Conservation (phyloP, 2,888 invertebrate species). For the Zaprionus bogoriensis region DNA sequence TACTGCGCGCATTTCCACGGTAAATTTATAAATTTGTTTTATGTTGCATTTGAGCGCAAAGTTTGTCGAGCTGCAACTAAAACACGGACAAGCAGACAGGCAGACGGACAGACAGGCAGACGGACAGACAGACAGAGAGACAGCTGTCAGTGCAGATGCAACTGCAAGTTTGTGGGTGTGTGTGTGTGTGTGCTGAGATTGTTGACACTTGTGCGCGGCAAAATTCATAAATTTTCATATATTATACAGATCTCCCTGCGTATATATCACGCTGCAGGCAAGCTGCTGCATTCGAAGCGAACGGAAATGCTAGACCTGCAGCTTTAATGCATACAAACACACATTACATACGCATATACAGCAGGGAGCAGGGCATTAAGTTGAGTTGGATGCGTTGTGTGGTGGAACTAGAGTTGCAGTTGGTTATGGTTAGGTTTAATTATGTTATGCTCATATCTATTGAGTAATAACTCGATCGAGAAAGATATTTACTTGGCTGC, state of each 20-base stretch:
- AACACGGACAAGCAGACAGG: not conserved
- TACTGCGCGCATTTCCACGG: not conserved
- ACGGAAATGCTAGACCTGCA: too few species aligned
- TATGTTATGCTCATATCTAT: too few species aligned
- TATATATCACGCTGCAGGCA: not conserved
- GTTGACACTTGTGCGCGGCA: constrained; percentile 23
- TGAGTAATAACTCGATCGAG: too few species aligned
- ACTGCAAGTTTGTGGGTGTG: not conserved
- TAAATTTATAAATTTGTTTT: constrained; percentile 36
- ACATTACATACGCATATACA: too few species aligned
- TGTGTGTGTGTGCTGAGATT: not conserved
- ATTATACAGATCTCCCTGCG: constrained; percentile 1
- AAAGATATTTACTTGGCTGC: too few species aligned
- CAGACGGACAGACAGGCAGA: not conserved
- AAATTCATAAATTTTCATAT: constrained; percentile 11
- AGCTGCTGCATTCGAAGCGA: constrained; percentile 1
- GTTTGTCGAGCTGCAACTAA: constrained; percentile 7
- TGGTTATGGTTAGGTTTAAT: too few species aligned
- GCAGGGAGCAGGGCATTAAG: not conserved
- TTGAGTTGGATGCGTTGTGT: not conserved
- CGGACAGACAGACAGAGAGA: not conserved
- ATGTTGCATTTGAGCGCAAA: constrained; percentile 14
- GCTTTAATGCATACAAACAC: too few species aligned
- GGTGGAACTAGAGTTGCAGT: too few species aligned
- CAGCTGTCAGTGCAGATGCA: constrained; percentile 7